Percentiles rank a stretch among this genome's conserved stretches.
Evolutionary conservation across 1,140 invertebrate species (phyloP).

Genomic region (Prorops nasuta): DNA sequence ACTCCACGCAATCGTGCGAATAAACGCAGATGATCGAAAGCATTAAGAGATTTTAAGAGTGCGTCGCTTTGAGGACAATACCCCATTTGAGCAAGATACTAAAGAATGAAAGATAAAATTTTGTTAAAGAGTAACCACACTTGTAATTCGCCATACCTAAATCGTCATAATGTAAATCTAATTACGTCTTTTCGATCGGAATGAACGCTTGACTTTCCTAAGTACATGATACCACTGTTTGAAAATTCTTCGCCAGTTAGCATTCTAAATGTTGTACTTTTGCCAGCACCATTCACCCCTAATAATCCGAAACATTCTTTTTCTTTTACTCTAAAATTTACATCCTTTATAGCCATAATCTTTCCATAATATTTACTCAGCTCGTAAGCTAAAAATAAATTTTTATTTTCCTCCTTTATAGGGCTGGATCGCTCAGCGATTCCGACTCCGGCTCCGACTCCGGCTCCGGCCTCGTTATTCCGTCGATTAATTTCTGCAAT

Average conservation of each 20-base stretch:
- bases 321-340: slow-evolving; percentile 66
- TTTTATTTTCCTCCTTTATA: slow-evolving; percentile 18
- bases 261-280: slow-evolving; percentile 88
- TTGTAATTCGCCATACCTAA: background rate
- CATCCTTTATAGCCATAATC: slow-evolving; percentile 69
- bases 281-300: slow-evolving; percentile 83
- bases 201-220: slow-evolving; percentile 43
- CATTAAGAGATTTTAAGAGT: slow-evolving; percentile 68
- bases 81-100: slow-evolving; percentile 61
- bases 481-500: no score
- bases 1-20: slow-evolving; percentile 69
- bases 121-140: no score
- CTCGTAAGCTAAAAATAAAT: slow-evolving; percentile 50
- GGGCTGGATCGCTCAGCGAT: background rate
- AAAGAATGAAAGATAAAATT: slow-evolving; percentile 13
- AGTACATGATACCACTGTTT: slow-evolving; percentile 62
- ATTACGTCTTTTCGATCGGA: slow-evolving; percentile 54
- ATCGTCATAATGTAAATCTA: background rate
- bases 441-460: background rate
- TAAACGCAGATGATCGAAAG: slow-evolving; percentile 66
- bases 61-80: slow-evolving; percentile 76
- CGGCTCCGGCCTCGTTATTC: background rate
- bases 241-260: slow-evolving; percentile 76
- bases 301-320: slow-evolving; percentile 87
- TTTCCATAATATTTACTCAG: slow-evolving; percentile 70